Conservation (phyloP, 1,140 invertebrate species). For the Papilio polytes region DNA sequence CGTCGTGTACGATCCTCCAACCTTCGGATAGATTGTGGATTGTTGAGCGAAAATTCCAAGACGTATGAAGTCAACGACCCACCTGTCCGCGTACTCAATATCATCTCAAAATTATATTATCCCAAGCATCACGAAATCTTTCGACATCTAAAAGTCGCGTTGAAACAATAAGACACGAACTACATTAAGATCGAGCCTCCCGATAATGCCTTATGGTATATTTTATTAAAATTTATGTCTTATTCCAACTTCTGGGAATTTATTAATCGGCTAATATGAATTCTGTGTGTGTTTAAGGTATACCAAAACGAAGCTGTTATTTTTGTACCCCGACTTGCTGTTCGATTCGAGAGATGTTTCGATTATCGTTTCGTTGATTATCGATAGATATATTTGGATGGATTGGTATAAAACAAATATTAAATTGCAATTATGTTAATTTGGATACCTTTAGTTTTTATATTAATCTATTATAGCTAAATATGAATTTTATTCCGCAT, state of each 20-base stretch:
- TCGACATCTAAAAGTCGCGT: slow-evolving; percentile 55
- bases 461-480: no score
- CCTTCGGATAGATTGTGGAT: background rate
- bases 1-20: background rate
- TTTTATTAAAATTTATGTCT: slow-evolving; percentile 82
- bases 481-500: no score
- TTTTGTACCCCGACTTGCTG: slow-evolving; percentile 47
- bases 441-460: no score
- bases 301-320: slow-evolving; percentile 64
- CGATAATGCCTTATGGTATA: slow-evolving; percentile 70
- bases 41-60: slow-evolving; percentile 44
- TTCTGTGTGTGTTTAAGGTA: slow-evolving; percentile 68
- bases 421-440: background rate
- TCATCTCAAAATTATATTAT: slow-evolving; percentile 54
- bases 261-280: slow-evolving; percentile 82
- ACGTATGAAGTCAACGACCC: slow-evolving; percentile 55
- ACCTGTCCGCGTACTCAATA: slow-evolving; percentile 56
- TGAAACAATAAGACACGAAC: slow-evolving; percentile 71
- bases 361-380: background rate
- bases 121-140: slow-evolving; percentile 52
- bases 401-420: background rate
- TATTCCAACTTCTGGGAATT: slow-evolving; percentile 77
- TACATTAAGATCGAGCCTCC: slow-evolving; percentile 63
- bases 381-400: background rate
- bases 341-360: slow-evolving; percentile 37